Base-by-base conservation (phyloP, 2,888 invertebrate genomes). In the Palloptera scutellata region DNA sequence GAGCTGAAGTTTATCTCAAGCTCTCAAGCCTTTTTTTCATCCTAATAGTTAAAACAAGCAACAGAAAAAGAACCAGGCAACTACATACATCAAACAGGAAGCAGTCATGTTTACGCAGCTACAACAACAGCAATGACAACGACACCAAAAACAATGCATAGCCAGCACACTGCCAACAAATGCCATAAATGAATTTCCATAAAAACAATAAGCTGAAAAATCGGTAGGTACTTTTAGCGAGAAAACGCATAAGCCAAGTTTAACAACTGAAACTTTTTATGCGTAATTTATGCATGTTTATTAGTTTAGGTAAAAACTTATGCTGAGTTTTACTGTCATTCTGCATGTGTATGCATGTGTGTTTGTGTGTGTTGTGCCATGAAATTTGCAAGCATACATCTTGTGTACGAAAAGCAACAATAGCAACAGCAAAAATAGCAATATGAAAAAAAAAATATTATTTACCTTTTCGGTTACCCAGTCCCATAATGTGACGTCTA, bases 211-310 rank as follows among this genome's bases (percentile, higher is more conserved):
- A 30, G 6, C 30, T 30, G 6, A 30, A 30, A 30, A 30, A 30
- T 30, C 30, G 30, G 30, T 30, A 30, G 30, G 30, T 30, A 30
- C 30, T 30, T 30, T 6, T 30, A 30, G 30, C 30, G 30, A 30
- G 30, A 30, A 30, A 30, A 30, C 30, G 6, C 30, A 30, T 30
- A 30, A 30, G 30, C 30, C 30, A 30, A 30, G 30, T 30, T 30
- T 30, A 30, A 30, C 30, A 30, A 30, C 30, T 30, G 2, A 30
- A 30, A 30, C 42, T 30, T 55, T 43, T 42, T 19, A 59, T 59
- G 58, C 43, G 58, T 59, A 59, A 59, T 59, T 59, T 59, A 43
- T 59, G 58, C 58, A 59, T 59, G 58, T 59, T 59, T 59, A 43
- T 59, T 59, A 17, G 43, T 59, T 42, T 59, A 42, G 58, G 15